Conservation (phyloP, 1,140 invertebrate species). For the Holotrichia oblita region DNA sequence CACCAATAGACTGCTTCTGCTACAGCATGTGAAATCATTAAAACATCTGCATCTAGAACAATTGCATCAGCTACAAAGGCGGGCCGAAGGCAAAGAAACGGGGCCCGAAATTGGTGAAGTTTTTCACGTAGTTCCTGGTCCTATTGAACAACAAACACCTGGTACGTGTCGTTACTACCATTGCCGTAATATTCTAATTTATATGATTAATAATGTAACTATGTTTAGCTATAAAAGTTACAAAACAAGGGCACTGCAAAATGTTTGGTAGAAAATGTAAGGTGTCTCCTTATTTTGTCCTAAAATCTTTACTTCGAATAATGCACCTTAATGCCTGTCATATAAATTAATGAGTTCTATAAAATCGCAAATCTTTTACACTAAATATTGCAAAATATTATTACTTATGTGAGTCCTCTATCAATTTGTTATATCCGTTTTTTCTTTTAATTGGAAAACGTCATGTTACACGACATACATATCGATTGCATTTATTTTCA, state of each 20-base stretch:
- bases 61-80: constrained; percentile 87
- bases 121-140: constrained; percentile 77
- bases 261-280: no score
- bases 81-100: constrained; percentile 78
- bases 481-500: constrained; percentile 29
- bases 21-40: constrained; percentile 91
- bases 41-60: constrained; percentile 94
- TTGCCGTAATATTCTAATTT: not conserved
- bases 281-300: no score
- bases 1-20: constrained; percentile 80
- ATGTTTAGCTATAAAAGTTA: no score
- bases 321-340: no score
- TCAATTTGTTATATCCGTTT: constrained; percentile 6
- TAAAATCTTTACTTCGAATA: no score
- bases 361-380: no score
- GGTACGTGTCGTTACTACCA: constrained; percentile 49
- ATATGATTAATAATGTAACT: not conserved
- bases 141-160: constrained; percentile 56
- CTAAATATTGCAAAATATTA: no score
- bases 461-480: constrained; percentile 29
- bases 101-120: constrained; percentile 84
- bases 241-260: no score
- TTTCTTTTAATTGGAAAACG: constrained; percentile 4
- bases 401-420: not conserved
- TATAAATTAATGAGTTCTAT: no score